A percentile compares a stretch with the other conserved stretches of the same genome.
Evolutionary conservation across 2,797 vertebrate genomes (phyloP).

Genomic region (Acanthornis magna): DNA sequence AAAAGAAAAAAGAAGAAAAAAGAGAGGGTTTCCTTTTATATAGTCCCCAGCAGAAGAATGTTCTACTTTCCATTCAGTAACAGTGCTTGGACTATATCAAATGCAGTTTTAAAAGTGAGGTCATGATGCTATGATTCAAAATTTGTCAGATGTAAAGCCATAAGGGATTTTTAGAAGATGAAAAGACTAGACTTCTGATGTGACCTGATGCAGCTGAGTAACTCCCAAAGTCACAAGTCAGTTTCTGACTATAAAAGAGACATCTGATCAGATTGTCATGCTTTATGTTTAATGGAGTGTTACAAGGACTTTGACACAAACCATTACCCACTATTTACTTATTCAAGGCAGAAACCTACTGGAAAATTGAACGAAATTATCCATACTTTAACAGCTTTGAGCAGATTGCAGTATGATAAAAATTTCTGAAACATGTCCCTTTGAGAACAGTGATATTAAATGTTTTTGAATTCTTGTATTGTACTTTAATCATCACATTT

Average conservation of each 20-base stretch:
- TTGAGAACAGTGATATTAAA: conserved; percentile 61
- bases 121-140: conserved; percentile 62
- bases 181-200: conserved; percentile 73
- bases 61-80: conserved; percentile 48
- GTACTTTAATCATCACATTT: conserved; percentile 41
- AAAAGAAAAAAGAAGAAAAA: too few species aligned
- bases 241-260: conserved; percentile 82
- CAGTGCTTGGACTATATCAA: conserved; percentile 57
- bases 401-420: conserved; percentile 73
- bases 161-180: conserved; percentile 68
- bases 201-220: conserved; percentile 77
- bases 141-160: conserved; percentile 68
- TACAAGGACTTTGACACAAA: conserved; percentile 89
- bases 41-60: not conserved
- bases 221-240: conserved; percentile 78
- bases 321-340: conserved; percentile 94
- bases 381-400: conserved; percentile 78
- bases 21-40: not conserved
- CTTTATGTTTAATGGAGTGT: conserved; percentile 90
- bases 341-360: conserved; percentile 80
- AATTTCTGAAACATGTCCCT: conserved; percentile 70
- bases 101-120: conserved; percentile 62
- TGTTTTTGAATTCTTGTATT: conserved; percentile 45
- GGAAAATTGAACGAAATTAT: conserved; percentile 83
- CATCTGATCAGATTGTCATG: conserved; percentile 87